Conservation (phyloP, 1,140 invertebrate genomes). For the Drosophila bipectinata region DNA sequence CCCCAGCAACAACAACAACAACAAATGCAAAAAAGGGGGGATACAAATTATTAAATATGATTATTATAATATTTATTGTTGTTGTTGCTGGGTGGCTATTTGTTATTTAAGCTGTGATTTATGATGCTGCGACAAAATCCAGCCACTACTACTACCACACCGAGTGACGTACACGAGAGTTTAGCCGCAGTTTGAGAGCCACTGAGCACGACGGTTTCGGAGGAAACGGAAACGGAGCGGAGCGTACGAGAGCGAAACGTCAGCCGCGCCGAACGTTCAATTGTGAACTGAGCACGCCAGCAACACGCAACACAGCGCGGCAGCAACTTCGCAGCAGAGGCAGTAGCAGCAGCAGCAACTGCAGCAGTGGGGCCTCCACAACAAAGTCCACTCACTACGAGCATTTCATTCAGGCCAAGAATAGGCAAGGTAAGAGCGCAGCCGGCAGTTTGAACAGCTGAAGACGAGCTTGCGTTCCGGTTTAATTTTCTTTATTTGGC, state of each 20-base stretch:
- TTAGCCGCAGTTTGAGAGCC: slow-evolving; percentile 31
- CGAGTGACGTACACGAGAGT: slow-evolving; percentile 53
- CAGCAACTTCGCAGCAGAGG: slow-evolving; percentile 19
- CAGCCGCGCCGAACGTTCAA: slow-evolving; percentile 61
- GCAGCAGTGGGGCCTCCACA: slow-evolving; percentile 13
- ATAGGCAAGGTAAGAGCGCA: slow-evolving; percentile 43
- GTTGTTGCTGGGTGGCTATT: slow-evolving; percentile 23
- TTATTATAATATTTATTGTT: slow-evolving; percentile 49
- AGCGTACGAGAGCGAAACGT: slow-evolving; percentile 18
- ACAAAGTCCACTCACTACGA: slow-evolving; percentile 38
- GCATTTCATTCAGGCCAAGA: slow-evolving; percentile 48
- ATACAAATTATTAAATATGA: slow-evolving; percentile 55
- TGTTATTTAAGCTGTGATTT: slow-evolving; percentile 72
- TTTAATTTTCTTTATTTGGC: slow-evolving; percentile 33
- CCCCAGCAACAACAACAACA: slow-evolving; percentile 31
- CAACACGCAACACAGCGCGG: slow-evolving; percentile 7
- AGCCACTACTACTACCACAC: not conserved
- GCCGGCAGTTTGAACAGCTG: slow-evolving; percentile 50
- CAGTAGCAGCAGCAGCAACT: slow-evolving; percentile 15
- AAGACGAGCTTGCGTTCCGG: slow-evolving; percentile 44
- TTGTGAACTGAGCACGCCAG: slow-evolving; percentile 42
- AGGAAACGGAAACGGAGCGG: not conserved
- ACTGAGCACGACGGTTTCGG: slow-evolving; percentile 5
- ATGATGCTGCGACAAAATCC: slow-evolving; percentile 73
- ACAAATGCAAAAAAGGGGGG: slow-evolving; percentile 44